Percentiles rank a stretch among this genome's conserved stretches.
These are phyloP conservation scores for Syrphus vitripennis DNA, from an alignment of 2,888 invertebrate species.

Conservation along the genomic window DNA sequence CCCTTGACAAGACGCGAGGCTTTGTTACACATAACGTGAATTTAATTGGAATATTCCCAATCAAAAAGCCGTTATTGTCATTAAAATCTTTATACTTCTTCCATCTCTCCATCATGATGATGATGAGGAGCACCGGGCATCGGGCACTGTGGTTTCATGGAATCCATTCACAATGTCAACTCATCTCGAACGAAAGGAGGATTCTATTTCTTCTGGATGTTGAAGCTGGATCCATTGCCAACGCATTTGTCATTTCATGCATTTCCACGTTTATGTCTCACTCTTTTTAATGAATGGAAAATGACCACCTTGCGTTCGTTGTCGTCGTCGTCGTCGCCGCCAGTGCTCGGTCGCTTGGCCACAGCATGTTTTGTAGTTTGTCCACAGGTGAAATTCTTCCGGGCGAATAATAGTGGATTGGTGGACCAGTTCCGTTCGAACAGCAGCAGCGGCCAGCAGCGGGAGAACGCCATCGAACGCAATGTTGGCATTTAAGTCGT, in stretches of 20 bases:
- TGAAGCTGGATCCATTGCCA: not conserved
- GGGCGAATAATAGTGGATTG: constrained; percentile 19
- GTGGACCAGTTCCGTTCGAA: constrained; percentile 38
- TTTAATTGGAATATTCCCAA: constrained; percentile 66
- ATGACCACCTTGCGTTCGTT: constrained; percentile 49
- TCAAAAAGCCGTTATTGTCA: constrained; percentile 57
- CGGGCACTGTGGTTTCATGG: not conserved
- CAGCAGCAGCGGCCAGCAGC: not conserved
- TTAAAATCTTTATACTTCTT: constrained; percentile 7
- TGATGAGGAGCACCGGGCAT: not conserved
- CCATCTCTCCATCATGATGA: not conserved
- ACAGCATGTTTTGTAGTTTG: not conserved
- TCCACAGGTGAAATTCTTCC: constrained; percentile 58
- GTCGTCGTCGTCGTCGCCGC: not conserved
- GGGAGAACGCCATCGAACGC: not conserved
- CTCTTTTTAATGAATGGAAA: constrained; percentile 67
- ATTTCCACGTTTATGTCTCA: constrained; percentile 67
- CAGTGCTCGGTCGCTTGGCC: not conserved
- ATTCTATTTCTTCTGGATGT: not conserved
- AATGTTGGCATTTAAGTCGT: constrained; percentile 60
- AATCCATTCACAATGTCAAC: constrained; percentile 56
- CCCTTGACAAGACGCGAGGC: constrained; percentile 46
- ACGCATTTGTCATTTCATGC: constrained; percentile 66
- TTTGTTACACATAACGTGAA: constrained; percentile 56
- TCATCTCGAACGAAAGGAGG: constrained; percentile 19